phyloP scores from a whole-genome alignment of 2,888 invertebrate species.

The Malthinus flaveolus region DNA sequence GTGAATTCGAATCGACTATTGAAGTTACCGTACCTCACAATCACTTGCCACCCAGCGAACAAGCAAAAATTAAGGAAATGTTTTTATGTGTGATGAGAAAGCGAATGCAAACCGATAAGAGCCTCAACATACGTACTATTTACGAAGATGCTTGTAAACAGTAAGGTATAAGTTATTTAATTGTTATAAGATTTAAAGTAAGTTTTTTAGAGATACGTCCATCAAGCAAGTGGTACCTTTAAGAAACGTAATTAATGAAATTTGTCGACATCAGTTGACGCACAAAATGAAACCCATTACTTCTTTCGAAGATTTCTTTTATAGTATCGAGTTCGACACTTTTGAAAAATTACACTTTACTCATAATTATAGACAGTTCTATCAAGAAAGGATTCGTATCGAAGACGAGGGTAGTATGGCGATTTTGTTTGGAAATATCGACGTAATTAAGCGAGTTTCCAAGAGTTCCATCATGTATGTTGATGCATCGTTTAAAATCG shows the following conservation, averaged over 20 bases:
- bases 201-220: constrained; percentile 43
- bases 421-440: constrained; percentile 45
- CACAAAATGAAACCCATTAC: constrained; percentile 36
- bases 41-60: constrained; percentile 38
- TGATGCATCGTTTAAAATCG: constrained; percentile 49
- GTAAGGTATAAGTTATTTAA: constrained; percentile 35
- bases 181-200: not conserved
- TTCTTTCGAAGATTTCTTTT: constrained; percentile 47
- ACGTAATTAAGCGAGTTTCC: constrained; percentile 41
- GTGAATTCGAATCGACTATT: constrained; percentile 33
- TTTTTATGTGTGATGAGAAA: constrained; percentile 46
- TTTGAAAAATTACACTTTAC: constrained; percentile 49
- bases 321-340: constrained; percentile 42
- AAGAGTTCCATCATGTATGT: constrained; percentile 49
- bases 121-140: constrained; percentile 44
- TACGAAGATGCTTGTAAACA: constrained; percentile 47
- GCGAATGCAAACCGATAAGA: constrained; percentile 46
- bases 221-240: constrained; percentile 44
- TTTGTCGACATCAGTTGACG: constrained; percentile 44
- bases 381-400: constrained; percentile 65
- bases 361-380: constrained; percentile 46
- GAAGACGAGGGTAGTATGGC: constrained; percentile 55
- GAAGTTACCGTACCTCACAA: constrained; percentile 42
- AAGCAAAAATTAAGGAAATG: constrained; percentile 44
- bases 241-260: constrained; percentile 46